phyloP scores from a whole-genome alignment of 2,888 invertebrate species.

The Cataglyphis altisquamis region DNA sequence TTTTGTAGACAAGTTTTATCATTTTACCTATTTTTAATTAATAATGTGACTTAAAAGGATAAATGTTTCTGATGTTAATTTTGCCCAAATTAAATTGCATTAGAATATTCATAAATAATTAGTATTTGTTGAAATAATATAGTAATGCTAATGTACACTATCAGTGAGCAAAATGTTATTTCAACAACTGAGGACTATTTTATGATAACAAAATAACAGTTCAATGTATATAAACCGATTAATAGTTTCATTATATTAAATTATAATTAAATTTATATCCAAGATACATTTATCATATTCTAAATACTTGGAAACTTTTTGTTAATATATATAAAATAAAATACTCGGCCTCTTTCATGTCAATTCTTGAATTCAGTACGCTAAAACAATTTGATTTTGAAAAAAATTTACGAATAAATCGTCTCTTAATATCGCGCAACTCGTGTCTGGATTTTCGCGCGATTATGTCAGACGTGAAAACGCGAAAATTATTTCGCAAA shows the following conservation, averaged over 20 bases:
- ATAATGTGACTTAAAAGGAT: not conserved
- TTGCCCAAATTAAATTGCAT: not conserved
- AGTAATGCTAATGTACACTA: not conserved
- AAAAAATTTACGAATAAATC: not conserved
- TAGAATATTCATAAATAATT: conserved; percentile 6
- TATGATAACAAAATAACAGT: not conserved
- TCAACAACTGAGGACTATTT: not conserved
- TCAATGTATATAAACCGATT: not conserved
- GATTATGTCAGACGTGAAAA: conserved; percentile 61
- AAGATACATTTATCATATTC: not conserved
- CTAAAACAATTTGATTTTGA: not conserved
- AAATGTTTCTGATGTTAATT: not conserved
- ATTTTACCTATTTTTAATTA: not conserved
- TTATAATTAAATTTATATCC: not conserved
- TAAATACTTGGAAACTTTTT: not conserved
- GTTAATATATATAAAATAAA: not conserved
- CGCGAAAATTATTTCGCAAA: conserved; percentile 62
- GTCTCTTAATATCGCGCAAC: conserved; percentile 11
- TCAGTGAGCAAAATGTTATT: not conserved
- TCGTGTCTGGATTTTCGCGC: conserved; percentile 41
- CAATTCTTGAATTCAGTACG: not conserved
- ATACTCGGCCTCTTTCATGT: not conserved
- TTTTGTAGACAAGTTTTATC: not conserved
- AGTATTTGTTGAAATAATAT: not conserved
- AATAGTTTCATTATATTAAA: conserved; percentile 9